Base-by-base conservation (phyloP, 2,113 vertebrate genomes). In the Hydrochoerus hydrochaeris region DNA sequence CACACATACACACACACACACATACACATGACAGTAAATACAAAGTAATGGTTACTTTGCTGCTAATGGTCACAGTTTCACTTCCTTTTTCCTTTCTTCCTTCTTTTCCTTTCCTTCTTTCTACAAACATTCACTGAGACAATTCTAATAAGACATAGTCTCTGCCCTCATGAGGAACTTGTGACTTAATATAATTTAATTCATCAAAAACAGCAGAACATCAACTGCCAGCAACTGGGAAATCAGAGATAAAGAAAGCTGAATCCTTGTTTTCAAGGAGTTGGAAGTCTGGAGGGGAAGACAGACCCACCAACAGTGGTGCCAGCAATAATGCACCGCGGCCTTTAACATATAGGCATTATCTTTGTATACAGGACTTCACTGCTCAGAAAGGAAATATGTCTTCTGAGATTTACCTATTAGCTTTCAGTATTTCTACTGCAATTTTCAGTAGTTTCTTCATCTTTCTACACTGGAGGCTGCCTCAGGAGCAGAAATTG, bases 401-500 rank as follows among this genome's bases (percentile, higher is more conserved):
- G 11, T 58, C 32, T 58, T 82, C 54, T 19, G 49, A 87, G 88
- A 80, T 57, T 52, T 54, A 78, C 49, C 41, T 90, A 28, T 38
- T 91, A 13, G 16, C 81, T 80, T 82, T 96, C 52, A 60, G 41
- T 58, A 82, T 85, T 95, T 94, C 44, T 57, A 85, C 3, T 60
- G 57, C 35, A 78, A 35, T n/a, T 69, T 32, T 69, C 35, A 69
- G 35, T 35, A 14, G 2, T 19, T n/a, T 7, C 30, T 96, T 83
- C 78, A 80, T 73, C 65, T 82, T 86, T 86, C 62, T 16, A 17
- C 41, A 11, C 0, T 22, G 6, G 28, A 35, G n/a, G 8, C 63
- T 90, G 38, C 19, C 10, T 81, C 90, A 38, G 24, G 44, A 80
- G 16, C 41, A 95, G 92, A 95, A 57, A 77, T 3, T 90, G 71